A percentile compares a stretch with the other conserved stretches of the same genome.
phyloP scores from a whole-genome alignment of 2,113 vertebrate genomes.

The Brachyistius frenatus region DNA sequence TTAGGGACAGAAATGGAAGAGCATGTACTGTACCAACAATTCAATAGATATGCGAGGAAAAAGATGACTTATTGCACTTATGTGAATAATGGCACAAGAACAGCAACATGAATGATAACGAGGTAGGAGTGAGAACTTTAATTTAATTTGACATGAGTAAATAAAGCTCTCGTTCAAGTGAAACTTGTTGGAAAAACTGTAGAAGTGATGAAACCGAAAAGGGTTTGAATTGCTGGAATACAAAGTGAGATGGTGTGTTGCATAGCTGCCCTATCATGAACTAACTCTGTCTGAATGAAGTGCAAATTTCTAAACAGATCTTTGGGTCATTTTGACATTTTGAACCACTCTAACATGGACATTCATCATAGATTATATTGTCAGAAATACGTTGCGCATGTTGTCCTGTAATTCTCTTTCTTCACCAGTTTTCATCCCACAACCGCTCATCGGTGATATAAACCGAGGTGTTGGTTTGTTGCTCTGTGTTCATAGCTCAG shows the following conservation, averaged over 20 bases:
- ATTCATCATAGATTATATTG: constrained; percentile 16
- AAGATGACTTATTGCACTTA: neutral
- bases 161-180: constrained; percentile 7
- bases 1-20: constrained; percentile 22
- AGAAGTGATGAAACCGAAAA: neutral
- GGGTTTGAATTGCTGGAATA: neutral
- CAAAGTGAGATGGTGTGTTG: neutral
- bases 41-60: constrained; percentile 15
- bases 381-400: neutral
- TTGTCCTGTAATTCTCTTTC: constrained; percentile 26
- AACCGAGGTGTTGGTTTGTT: constrained; percentile 71
- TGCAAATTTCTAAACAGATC: neutral
- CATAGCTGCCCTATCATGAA: constrained; percentile 1
- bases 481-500: constrained; percentile 90
- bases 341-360: neutral
- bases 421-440: constrained; percentile 27
- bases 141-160: constrained; percentile 41
- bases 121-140: neutral
- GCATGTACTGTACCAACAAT: constrained; percentile 4
- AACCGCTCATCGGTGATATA: constrained; percentile 31
- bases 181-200: neutral
- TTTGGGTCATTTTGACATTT: constrained; percentile 1
- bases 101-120: neutral
- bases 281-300: neutral
- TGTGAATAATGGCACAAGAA: neutral